These are phyloP conservation scores for Gymnobelideus leadbeateri DNA, from an alignment of 2,113 vertebrate genomes.

Conservation along the genomic window DNA sequence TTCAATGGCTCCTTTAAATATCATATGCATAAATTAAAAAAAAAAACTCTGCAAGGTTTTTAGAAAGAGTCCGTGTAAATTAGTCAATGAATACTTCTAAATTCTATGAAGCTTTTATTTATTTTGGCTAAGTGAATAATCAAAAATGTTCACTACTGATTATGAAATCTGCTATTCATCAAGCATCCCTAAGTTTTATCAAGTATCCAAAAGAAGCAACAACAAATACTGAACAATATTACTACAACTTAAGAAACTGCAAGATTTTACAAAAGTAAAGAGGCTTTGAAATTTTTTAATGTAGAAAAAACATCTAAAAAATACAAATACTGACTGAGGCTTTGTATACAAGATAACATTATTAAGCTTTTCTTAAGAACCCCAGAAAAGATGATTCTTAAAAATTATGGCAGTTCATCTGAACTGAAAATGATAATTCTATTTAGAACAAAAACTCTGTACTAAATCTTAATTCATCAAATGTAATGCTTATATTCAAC, in stretches of 20 bases:
- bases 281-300: constrained; percentile 26
- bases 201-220: constrained; percentile 22
- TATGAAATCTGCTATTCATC: constrained; percentile 9
- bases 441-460: constrained; percentile 6
- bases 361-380: constrained; percentile 14
- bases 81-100: neutral
- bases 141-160: constrained; percentile 25
- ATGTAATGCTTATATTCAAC: neutral
- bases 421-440: neutral
- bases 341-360: constrained; percentile 42
- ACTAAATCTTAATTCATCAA: neutral
- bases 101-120: constrained; percentile 43
- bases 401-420: constrained; percentile 13
- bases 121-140: neutral
- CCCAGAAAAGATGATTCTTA: constrained; percentile 35
- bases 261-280: constrained; percentile 31
- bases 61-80: neutral
- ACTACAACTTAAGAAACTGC: constrained; percentile 39
- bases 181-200: constrained; percentile 21
- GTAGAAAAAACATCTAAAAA: constrained; percentile 24
- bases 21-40: neutral
- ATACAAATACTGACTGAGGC: constrained; percentile 30
- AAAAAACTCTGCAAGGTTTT: neutral
- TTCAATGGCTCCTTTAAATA: neutral
- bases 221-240: constrained; percentile 32